Percentiles rank a stretch among this genome's conserved stretches.
Conservation (phyloP, 2,113 vertebrate species). For the Gobiocypris rarus region DNA sequence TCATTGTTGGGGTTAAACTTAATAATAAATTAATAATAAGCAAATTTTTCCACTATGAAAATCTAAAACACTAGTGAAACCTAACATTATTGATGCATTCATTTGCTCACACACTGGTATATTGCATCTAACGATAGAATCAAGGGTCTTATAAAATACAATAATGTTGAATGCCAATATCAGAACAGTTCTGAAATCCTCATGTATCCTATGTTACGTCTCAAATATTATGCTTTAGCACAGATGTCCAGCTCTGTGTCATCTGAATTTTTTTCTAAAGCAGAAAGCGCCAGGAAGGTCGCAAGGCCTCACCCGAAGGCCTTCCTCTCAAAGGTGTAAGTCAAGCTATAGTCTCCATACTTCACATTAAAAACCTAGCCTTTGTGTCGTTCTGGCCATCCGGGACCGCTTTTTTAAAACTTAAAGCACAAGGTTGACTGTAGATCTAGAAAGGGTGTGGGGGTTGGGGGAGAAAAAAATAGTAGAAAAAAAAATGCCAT, state of each 20-base stretch:
- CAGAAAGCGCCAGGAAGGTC: constrained; percentile 65
- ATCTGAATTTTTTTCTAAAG: constrained; percentile 51
- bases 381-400: constrained; percentile 65
- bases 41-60: not conserved
- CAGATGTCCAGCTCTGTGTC: constrained; percentile 45
- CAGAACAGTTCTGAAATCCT: not conserved
- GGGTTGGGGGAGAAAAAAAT: constrained; percentile 10
- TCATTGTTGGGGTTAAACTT: not conserved
- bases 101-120: not conserved
- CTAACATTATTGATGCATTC: not conserved
- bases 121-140: not conserved
- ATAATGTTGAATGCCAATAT: not conserved
- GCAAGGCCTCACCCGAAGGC: constrained; percentile 56
- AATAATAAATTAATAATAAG: not conserved
- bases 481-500: constrained; percentile 62
- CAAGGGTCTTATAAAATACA: not conserved
- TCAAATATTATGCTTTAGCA: constrained; percentile 51
- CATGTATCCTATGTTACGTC: not conserved
- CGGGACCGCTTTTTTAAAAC: constrained; percentile 58
- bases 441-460: constrained; percentile 41
- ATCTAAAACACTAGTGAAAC: not conserved
- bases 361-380: constrained; percentile 67
- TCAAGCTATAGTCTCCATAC: constrained; percentile 65
- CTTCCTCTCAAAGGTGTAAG: constrained; percentile 60
- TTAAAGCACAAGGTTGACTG: constrained; percentile 69